Percentiles rank a stretch among this genome's conserved stretches.
Evolutionary conservation across 2,888 invertebrate genomes (phyloP).

Genomic region (Chesias legatella): DNA sequence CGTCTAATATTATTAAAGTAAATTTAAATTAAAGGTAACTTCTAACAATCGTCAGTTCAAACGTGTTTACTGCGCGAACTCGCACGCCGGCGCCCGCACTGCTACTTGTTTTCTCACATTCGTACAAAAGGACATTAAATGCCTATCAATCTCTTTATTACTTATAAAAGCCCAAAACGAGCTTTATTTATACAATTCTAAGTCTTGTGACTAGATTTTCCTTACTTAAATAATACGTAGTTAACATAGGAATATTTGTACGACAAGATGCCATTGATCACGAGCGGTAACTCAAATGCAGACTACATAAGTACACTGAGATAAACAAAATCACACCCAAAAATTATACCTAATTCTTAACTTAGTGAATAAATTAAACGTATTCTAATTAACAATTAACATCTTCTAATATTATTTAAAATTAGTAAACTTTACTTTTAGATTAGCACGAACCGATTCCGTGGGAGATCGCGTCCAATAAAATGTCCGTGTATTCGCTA

Average conservation of each 20-base stretch:
- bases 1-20: constrained; percentile 69
- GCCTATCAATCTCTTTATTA: constrained; percentile 56
- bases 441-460: constrained; percentile 70
- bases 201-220: constrained; percentile 80
- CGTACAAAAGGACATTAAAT: constrained; percentile 62
- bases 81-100: too few relatives aligned
- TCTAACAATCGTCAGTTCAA: constrained; percentile 52
- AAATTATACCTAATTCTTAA: constrained; percentile 49
- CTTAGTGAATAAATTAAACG: constrained; percentile 74
- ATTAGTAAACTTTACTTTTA: constrained; percentile 37
- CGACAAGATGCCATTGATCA: constrained; percentile 80
- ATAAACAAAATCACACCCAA: constrained; percentile 75
- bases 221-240: constrained; percentile 76
- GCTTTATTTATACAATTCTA: constrained; percentile 72
- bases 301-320: constrained; percentile 70
- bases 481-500: constrained; percentile 65
- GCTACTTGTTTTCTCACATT: constrained; percentile 32
- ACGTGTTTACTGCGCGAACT: constrained; percentile 13
- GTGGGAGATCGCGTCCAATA: constrained; percentile 73
- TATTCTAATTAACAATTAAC: constrained; percentile 59
- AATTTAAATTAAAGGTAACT: constrained; percentile 78
- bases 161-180: constrained; percentile 71
- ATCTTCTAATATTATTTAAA: constrained; percentile 53
- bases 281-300: constrained; percentile 81
- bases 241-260: constrained; percentile 81